Evolutionary conservation across 2,113 vertebrate genomes (phyloP).

Genomic region (Cyanoderma ruficeps): DNA sequence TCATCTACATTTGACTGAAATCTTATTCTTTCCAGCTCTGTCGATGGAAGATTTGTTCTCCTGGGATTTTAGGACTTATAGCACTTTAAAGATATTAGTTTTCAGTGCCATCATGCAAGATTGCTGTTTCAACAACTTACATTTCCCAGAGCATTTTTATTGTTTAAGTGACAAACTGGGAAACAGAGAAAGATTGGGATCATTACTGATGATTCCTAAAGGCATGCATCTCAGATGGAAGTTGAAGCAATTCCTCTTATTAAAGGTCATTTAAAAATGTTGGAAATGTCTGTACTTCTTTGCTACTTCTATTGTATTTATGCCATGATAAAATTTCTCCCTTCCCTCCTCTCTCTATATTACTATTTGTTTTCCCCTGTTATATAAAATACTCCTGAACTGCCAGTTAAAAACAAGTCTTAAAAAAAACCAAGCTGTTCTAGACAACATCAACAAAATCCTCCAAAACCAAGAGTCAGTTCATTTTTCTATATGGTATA

Average conservation of each 20-base stretch:
- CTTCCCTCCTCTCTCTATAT: neutral
- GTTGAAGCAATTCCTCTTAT: conserved; percentile 7
- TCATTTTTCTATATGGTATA: neutral
- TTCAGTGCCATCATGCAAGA: conserved; percentile 5
- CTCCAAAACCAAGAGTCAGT: neutral
- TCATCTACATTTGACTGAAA: conserved; percentile 42
- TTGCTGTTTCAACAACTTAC: conserved; percentile 9
- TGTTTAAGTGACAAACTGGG: conserved; percentile 37
- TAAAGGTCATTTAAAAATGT: conserved; percentile 9
- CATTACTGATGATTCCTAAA: conserved; percentile 9
- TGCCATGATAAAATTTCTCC: neutral
- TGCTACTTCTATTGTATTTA: neutral
- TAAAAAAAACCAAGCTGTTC: neutral
- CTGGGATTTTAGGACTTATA: conserved; percentile 30
- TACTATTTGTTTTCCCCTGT: neutral
- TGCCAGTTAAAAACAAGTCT: neutral
- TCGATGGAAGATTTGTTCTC: conserved; percentile 29
- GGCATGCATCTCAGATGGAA: conserved; percentile 7
- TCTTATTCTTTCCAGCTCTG: conserved; percentile 26
- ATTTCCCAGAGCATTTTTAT: conserved; percentile 12
- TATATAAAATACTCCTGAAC: neutral
- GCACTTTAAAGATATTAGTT: conserved; percentile 20
- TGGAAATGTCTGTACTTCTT: conserved; percentile 43
- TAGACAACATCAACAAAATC: neutral
- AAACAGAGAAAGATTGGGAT: neutral